Evolutionary conservation across 2,888 invertebrate genomes (phyloP).

Genomic region (Ephialtes manifestator): DNA sequence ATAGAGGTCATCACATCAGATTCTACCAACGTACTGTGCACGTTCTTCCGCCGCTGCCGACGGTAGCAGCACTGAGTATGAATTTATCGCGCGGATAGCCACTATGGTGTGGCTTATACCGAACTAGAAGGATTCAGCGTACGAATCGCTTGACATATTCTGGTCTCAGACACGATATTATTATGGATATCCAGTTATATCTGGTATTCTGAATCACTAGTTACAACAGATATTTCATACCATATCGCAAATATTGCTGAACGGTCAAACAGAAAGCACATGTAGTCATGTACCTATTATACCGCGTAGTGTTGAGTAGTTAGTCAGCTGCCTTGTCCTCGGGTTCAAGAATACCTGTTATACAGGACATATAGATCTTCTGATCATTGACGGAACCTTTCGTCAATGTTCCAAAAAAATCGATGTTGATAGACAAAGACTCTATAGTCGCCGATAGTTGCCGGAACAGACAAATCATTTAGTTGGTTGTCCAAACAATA

Average conservation of each 20-base stretch:
- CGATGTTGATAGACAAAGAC: too few relatives aligned
- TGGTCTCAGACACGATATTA: slow-evolving; percentile 60
- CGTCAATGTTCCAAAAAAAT: too few relatives aligned
- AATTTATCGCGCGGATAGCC: slow-evolving; percentile 65
- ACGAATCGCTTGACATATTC: slow-evolving; percentile 65
- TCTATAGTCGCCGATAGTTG: too few relatives aligned
- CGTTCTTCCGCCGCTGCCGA: slow-evolving; percentile 71
- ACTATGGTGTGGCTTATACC: slow-evolving; percentile 59
- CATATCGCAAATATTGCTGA: slow-evolving; percentile 8
- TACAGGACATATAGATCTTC: too few relatives aligned
- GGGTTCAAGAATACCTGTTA: too few relatives aligned
- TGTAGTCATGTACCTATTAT: neutral
- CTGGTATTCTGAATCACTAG: slow-evolving; percentile 39
- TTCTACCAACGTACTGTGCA: slow-evolving; percentile 68
- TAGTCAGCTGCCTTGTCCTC: too few relatives aligned
- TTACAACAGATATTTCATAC: slow-evolving; percentile 30
- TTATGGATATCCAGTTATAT: slow-evolving; percentile 60
- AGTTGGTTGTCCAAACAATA: too few relatives aligned
- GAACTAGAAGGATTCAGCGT: slow-evolving; percentile 61
- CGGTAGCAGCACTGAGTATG: slow-evolving; percentile 65
- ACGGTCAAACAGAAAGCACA: neutral
- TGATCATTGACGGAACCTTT: too few relatives aligned
- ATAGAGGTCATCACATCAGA: slow-evolving; percentile 70
- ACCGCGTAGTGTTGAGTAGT: too few relatives aligned
- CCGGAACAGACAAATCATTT: too few relatives aligned